phyloP scores from a whole-genome alignment of 2,888 invertebrate genomes.

The Ectobius pallidus region DNA sequence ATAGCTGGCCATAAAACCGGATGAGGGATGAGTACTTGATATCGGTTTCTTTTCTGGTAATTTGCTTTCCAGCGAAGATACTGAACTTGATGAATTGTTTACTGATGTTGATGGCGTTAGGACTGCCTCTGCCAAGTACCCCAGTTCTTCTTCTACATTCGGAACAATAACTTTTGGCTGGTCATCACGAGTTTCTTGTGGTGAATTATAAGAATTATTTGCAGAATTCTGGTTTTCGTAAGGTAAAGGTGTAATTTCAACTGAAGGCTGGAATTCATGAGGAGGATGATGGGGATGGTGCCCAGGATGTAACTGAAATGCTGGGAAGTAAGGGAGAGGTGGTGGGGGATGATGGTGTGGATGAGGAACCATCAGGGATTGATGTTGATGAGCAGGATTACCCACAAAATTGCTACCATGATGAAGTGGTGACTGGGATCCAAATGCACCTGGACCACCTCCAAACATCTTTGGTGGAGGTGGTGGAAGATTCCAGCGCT shows the following conservation, averaged over 20 bases:
- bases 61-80: slow-evolving; percentile 44
- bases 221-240: slow-evolving; percentile 64
- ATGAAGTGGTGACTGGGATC: slow-evolving; percentile 62
- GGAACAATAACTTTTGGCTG: slow-evolving; percentile 86
- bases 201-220: slow-evolving; percentile 16
- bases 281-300: slow-evolving; percentile 65
- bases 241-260: slow-evolving; percentile 69
- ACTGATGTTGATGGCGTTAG: slow-evolving; percentile 49
- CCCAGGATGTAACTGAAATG: slow-evolving; percentile 72
- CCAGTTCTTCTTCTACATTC: slow-evolving; percentile 87
- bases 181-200: slow-evolving; percentile 59
- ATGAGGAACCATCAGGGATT: slow-evolving; percentile 71
- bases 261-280: slow-evolving; percentile 67
- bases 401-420: slow-evolving; percentile 58
- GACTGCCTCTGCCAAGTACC: slow-evolving; percentile 70
- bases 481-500: slow-evolving; percentile 78
- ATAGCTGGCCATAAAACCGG: slow-evolving; percentile 87
- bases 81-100: slow-evolving; percentile 61
- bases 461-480: slow-evolving; percentile 73
- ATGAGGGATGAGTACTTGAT: slow-evolving; percentile 63
- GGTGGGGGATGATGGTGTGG: slow-evolving; percentile 64
- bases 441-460: slow-evolving; percentile 61
- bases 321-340: slow-evolving; percentile 75
- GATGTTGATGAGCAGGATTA: slow-evolving; percentile 64
- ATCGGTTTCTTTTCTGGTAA: slow-evolving; percentile 64